phyloP scores from a whole-genome alignment of 1,140 invertebrate genomes.

The Oncopodura yosiiana region DNA sequence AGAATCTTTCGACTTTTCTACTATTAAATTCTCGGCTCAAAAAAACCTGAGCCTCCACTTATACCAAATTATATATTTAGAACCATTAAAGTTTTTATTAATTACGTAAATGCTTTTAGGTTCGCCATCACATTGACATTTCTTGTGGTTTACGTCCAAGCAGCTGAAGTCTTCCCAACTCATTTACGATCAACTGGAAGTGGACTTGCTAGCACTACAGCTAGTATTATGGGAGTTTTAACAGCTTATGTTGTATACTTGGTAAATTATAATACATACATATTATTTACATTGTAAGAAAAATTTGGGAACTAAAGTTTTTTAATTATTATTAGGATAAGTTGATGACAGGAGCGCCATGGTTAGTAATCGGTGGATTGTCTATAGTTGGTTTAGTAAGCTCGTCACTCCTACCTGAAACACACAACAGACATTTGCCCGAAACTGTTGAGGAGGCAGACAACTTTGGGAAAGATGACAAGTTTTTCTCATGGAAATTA shows the following conservation, averaged over 20 bases:
- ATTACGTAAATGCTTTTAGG: conserved; percentile 27
- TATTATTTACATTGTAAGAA: not conserved
- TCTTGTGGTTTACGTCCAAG: conserved; percentile 43
- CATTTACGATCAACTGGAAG: conserved; percentile 54
- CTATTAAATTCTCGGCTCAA: too few species aligned
- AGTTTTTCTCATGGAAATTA: too few species aligned
- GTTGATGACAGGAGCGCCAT: conserved; percentile 34
- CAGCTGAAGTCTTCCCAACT: conserved; percentile 59
- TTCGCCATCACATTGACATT: conserved; percentile 42
- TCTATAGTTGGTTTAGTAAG: conserved; percentile 35
- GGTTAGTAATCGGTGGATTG: conserved; percentile 36
- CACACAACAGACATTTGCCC: conserved; percentile 31
- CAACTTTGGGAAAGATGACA: conserved; percentile 39
- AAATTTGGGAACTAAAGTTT: not conserved
- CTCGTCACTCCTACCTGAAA: conserved; percentile 40
- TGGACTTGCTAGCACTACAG: conserved; percentile 50
- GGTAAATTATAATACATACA: conserved; percentile 37
- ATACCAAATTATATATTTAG: too few species aligned
- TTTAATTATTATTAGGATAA: conserved; percentile 11
- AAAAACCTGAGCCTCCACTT: too few species aligned
- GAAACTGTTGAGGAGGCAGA: conserved; percentile 40
- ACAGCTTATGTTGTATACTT: conserved; percentile 46
- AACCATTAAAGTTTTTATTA: conserved; percentile 1
- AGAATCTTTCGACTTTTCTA: too few species aligned
- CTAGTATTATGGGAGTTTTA: conserved; percentile 44